These are phyloP conservation scores for Macropodus opercularis DNA, from an alignment of 2,797 vertebrate genomes.

Conservation along the genomic window DNA sequence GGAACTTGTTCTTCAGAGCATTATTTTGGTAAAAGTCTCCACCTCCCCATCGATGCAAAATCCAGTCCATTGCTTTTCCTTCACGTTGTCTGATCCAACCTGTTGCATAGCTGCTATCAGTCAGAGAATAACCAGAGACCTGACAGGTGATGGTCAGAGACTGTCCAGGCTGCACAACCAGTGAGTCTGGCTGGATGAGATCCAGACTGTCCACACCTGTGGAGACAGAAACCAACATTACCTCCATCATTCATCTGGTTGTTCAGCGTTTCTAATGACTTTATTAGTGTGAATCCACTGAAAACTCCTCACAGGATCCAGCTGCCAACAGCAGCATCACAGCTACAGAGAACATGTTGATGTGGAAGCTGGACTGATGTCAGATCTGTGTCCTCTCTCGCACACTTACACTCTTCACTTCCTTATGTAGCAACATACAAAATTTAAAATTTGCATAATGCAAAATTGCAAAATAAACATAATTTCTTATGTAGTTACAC, in stretches of 20 bases:
- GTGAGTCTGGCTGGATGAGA: background rate
- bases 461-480: too few species aligned
- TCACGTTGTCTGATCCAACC: conserved; percentile 20
- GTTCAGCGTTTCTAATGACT: background rate
- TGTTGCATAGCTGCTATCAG: conserved; percentile 15
- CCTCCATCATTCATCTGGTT: too few species aligned
- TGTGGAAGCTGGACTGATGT: background rate
- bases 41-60: background rate
- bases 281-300: background rate
- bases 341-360: conserved; percentile 45
- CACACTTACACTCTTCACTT: too few species aligned
- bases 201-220: conserved; percentile 14
- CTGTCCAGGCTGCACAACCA: conserved; percentile 2
- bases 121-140: conserved; percentile 9
- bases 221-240: background rate
- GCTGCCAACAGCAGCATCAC: conserved; percentile 55
- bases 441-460: too few species aligned
- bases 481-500: too few species aligned
- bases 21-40: background rate
- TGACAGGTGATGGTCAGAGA: background rate
- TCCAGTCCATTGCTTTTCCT: conserved; percentile 17
- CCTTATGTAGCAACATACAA: too few species aligned
- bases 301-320: conserved; percentile 43
- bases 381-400: too few species aligned
- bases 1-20: conserved; percentile 4